Evolutionary conservation across 2,888 invertebrate genomes (phyloP).

Genomic region (Leistus spinibarbis): DNA sequence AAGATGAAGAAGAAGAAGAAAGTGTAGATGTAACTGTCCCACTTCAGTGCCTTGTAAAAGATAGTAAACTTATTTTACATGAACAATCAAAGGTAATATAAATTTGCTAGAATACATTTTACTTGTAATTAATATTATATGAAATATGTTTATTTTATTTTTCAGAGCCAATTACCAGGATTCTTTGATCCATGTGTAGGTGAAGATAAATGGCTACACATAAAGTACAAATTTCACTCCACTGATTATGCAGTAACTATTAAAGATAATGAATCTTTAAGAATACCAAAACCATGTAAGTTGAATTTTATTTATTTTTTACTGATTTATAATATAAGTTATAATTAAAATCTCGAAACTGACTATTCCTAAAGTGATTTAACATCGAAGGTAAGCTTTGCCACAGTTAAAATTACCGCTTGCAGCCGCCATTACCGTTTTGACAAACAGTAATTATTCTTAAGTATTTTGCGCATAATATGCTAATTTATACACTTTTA

Average conservation of each 20-base stretch:
- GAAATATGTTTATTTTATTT: slow-evolving; percentile 47
- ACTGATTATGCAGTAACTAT: slow-evolving; percentile 80
- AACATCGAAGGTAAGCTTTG: too few relatives aligned
- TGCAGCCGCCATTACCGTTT: too few relatives aligned
- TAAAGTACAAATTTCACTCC: slow-evolving; percentile 85
- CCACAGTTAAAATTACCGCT: too few relatives aligned
- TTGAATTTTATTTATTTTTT: slow-evolving; percentile 41
- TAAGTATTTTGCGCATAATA: too few relatives aligned
- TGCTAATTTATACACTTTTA: too few relatives aligned
- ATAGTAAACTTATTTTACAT: slow-evolving; percentile 85
- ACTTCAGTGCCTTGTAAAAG: slow-evolving; percentile 90
- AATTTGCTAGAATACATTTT: not conserved
- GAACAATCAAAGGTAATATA: slow-evolving; percentile 80
- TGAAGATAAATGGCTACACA: slow-evolving; percentile 84
- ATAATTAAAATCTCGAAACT: not conserved
- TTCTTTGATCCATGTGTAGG: slow-evolving; percentile 96
- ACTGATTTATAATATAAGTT: not conserved
- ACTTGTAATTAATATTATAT: slow-evolving; percentile 36
- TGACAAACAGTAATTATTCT: too few relatives aligned
- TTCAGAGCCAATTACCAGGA: slow-evolving; percentile 91
- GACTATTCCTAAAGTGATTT: too few relatives aligned
- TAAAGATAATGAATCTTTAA: slow-evolving; percentile 78
- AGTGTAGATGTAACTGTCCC: slow-evolving; percentile 91
- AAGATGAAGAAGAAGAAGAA: slow-evolving; percentile 47
- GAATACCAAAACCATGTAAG: slow-evolving; percentile 77